Percentiles rank a stretch among this genome's conserved stretches.
Evolutionary conservation across 1,140 invertebrate genomes (phyloP).

Genomic region (Bombus impatiens): DNA sequence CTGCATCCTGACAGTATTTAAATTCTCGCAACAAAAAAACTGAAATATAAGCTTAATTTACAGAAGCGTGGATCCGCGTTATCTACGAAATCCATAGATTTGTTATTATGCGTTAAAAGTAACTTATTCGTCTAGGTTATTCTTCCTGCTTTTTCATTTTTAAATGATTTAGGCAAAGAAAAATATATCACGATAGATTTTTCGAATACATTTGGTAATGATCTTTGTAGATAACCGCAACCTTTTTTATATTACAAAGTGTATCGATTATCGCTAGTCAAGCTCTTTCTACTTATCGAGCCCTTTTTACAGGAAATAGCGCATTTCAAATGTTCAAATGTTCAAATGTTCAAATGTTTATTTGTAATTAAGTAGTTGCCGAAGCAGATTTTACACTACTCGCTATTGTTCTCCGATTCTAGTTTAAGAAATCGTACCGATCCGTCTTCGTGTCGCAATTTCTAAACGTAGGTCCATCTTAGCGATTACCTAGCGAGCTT

Average conservation of each 20-base stretch:
- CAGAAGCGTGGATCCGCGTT: neutral
- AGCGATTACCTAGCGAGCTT: conserved; percentile 21
- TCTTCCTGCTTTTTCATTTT: neutral
- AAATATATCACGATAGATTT: neutral
- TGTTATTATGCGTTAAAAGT: neutral
- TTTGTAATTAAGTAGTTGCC: neutral
- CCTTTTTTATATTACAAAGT: conserved; percentile 21
- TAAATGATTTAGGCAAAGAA: neutral
- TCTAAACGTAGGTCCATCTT: conserved; percentile 36
- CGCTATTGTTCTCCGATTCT: neutral
- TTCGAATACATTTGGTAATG: conserved; percentile 18
- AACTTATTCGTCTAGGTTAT: neutral
- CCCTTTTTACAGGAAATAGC: neutral
- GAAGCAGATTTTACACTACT: neutral
- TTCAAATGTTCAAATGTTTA: neutral
- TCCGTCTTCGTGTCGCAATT: conserved; percentile 28
- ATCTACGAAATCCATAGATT: neutral
- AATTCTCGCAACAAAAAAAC: neutral
- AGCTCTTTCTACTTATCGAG: conserved; percentile 1
- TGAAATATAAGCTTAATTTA: neutral
- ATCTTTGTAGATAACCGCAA: conserved; percentile 1
- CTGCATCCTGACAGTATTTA: conserved; percentile 41
- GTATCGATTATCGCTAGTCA: conserved; percentile 20
- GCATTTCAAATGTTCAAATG: neutral
- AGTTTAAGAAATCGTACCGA: neutral